Evolutionary conservation across 2,113 vertebrate species (phyloP), one percentile per base, ranked within the genome.

Genomic region (Pogona vitticeps): DNA sequence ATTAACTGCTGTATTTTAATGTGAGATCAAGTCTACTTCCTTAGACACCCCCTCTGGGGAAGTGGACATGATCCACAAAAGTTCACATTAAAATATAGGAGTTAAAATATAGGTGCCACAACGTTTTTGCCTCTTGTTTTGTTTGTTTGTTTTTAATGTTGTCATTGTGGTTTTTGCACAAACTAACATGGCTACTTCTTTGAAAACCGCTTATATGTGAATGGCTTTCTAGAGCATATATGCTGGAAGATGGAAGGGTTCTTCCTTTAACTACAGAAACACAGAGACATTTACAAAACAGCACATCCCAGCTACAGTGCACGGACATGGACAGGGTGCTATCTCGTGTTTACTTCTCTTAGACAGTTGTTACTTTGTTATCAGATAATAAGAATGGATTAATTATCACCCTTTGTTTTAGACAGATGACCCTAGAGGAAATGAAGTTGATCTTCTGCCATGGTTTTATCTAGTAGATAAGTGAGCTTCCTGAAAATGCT

Each of bases 381-480:
- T 77, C 61, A 77, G 40, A 85, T 76, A 33, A 52, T 77, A 77
- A 42, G 73, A 36, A 76, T 67, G 20, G 21, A 56, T 85, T 77
- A 68, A 77, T 56, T 36, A 26, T 77, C 31, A 36, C 6, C 40
- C 72, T 31, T 21, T 61, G 3, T 80, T 80, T 70, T 21, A 42
- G 33, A 33, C 63, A 78, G n/a, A 59, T 85, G 65, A 79, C 31
- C 5, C 33, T 31, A 56, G 70, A 85, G 61, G 33, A 85, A 68
- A 78, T 38, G 40, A 85, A 85, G 33, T 23, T 68, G n/a, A n/a
- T 56, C n/a, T 68, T 67, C 33, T 61, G 5, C 58, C 59, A 63
- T 63, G 58, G 42, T 77, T 15, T 33, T 65, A 61, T 76, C 72
- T 85, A 42, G 6, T 28, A 20, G 63, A 58, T 78, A 68, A 85